Evolutionary conservation across 1,140 invertebrate species (phyloP), one percentile per base, ranked within the genome.

Genomic region (Calycopis cecrops): DNA sequence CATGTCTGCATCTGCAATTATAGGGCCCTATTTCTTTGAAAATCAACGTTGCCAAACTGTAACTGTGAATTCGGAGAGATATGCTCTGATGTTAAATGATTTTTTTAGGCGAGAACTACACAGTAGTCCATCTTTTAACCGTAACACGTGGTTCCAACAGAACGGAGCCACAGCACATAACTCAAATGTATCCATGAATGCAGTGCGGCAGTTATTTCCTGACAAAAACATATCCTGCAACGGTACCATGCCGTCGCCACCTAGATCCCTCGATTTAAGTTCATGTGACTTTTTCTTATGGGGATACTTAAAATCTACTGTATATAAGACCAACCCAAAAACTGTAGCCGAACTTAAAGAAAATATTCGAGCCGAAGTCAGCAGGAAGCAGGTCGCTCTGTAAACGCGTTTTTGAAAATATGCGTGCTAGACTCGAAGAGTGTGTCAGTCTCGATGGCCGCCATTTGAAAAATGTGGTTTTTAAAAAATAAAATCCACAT

Each of bases 231-330:
- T 52, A 21, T 21, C 18, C 16, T 17, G 35, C 16, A 52, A 52
- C 37, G 16, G 28, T 14, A 47, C 21, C 53, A 48, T 55, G 48
- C 47, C 54, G 9, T 48, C 44, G 34, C 35, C 44, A 35, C 49
- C 56, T 35, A 18, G 49, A 18, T 58, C 50, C 52, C 40, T 33
- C 6, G 49, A 52, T 52, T 52, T 52, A 7, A 38, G 38, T 35
- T 35, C 47, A 8, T 58, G 56, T 47, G 56, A 52, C 56, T 52
- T 58, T 48, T 58, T 58, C 18, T 56, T 49, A 56, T 49, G 35
- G 35, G 47, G 47, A 55, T 56, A 50, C 47, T 38, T 51, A 35
- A 51, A 34, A 35, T 48, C 52, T 21, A 4, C 17, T 28, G 35
- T 53, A 18, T 44, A 55, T 21, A 55, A 56, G 12, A 42, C 1